Evolutionary conservation across 2,797 vertebrate genomes (phyloP), one percentile per base, ranked within the genome.

Genomic region (Alcedo quadribrachys): DNA sequence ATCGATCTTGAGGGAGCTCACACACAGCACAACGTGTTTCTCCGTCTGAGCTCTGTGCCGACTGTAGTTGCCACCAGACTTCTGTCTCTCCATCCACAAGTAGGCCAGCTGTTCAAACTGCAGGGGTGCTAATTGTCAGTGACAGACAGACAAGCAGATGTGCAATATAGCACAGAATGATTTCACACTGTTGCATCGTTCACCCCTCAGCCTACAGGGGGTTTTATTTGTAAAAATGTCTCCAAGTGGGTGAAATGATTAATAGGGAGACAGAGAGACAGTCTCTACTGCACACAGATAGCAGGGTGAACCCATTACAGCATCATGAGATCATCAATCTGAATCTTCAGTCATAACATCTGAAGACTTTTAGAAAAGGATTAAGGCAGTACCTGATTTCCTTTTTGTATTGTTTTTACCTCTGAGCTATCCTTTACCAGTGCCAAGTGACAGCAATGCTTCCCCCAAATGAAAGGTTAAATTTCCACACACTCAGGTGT

Each of bases 81-180:
- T 98, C 84, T 98, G 98, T 76, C 98, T 98, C 92, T 98, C 98
- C 98, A 98, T 98, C 98, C 98, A 98, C 60, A 98, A 96, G 93
- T 98, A 98, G 15, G 98, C 98, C 95, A 98, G 75, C 90, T 98
- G 98, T 85, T 98, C 98, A 96, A 98, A 98, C 98, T 98, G 96
- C 62, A 96, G 46, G 69, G 86, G 95, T 69, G 46, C 53, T 61
- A 71, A 12, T 5, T 57, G 51, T 83, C 60, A 94, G 85, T 74
- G 78, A 81, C 84, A 77, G 2, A 51, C 1, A 85, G 69, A 73
- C 30, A 66, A 89, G 40, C 2, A 90, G 78, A 43, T 60, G 42
- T 43, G 65, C 9, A 28, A 33, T 62, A 48, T 40, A 82, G 37
- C 27, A 25, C 22, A 20, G 15, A 32, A 42, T 16, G 46, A 73